phyloP scores from a whole-genome alignment of 2,113 vertebrate species.

The Formicarius rufipectus region DNA sequence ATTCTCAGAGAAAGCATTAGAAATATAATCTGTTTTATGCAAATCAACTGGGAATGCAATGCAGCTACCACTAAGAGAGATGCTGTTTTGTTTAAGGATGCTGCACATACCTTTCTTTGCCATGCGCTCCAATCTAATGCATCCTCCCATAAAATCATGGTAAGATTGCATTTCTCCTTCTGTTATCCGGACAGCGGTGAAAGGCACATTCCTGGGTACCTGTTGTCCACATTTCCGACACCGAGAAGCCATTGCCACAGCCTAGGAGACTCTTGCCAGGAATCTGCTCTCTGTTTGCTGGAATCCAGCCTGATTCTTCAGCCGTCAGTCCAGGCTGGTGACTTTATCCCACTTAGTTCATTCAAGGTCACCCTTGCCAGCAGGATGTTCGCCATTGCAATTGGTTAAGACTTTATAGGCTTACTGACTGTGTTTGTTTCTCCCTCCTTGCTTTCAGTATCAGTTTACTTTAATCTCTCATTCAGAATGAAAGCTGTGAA shows the following conservation, averaged over 20 bases:
- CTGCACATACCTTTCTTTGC: conserved; percentile 78
- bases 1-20: background rate
- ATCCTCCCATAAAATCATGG: conserved; percentile 80
- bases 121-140: conserved; percentile 71
- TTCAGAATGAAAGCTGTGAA: conserved; percentile 55
- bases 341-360: conserved; percentile 77
- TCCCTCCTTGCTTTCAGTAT: conserved; percentile 51
- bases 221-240: conserved; percentile 73
- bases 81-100: conserved; percentile 6
- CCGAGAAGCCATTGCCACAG: conserved; percentile 51
- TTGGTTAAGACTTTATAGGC: conserved; percentile 66
- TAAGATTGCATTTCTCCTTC: conserved; percentile 89
- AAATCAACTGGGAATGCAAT: background rate
- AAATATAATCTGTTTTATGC: background rate
- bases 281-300: background rate
- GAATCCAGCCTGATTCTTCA: conserved; percentile 27
- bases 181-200: conserved; percentile 81
- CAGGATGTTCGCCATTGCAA: conserved; percentile 60
- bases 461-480: conserved; percentile 41
- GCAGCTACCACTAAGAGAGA: background rate
- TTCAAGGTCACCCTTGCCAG: conserved; percentile 66
- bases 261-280: background rate
- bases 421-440: conserved; percentile 58
- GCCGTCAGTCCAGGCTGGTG: conserved; percentile 54
- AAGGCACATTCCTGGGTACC: conserved; percentile 64